phyloP scores from a whole-genome alignment of 2,113 vertebrate species.

The Pelecanoides urinatrix region DNA sequence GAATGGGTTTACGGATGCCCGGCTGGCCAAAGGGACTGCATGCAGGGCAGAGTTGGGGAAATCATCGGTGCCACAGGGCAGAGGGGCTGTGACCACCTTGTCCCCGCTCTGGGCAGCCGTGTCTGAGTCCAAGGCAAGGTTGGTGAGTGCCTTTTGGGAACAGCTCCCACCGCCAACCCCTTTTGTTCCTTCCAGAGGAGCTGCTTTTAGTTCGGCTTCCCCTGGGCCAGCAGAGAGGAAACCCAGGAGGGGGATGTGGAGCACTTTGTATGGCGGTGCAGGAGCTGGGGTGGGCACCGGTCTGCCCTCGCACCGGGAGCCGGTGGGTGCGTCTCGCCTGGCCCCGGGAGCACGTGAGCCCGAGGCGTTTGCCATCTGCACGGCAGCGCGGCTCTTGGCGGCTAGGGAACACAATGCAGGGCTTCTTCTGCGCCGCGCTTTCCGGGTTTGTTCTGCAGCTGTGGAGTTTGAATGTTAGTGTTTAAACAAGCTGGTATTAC shows the following conservation, averaged over 20 bases:
- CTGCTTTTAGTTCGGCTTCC: background rate
- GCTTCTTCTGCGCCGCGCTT: slow-evolving; percentile 76
- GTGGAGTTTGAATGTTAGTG: slow-evolving; percentile 77
- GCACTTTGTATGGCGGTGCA: accelerated
- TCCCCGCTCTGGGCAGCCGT: background rate
- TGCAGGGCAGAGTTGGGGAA: background rate
- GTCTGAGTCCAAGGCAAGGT: background rate
- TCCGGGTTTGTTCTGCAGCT: slow-evolving; percentile 83
- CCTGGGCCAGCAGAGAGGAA: background rate
- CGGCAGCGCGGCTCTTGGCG: slow-evolving; percentile 37
- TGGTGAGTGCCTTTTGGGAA: background rate
- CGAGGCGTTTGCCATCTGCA: slow-evolving; percentile 67
- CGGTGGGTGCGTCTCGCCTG: background rate
- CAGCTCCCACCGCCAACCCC: background rate
- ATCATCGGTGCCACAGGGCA: accelerated
- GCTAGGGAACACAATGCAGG: slow-evolving; percentile 69
- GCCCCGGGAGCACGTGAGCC: background rate
- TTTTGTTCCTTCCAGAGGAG: background rate
- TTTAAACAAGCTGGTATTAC: slow-evolving; percentile 85
- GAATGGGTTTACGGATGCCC: background rate
- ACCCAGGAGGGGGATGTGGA: background rate
- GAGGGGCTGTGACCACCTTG: background rate
- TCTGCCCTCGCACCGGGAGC: slow-evolving; percentile 20
- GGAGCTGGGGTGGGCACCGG: slow-evolving; percentile 45
- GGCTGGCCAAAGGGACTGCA: accelerated